phyloP scores from a whole-genome alignment of 2,888 invertebrate genomes.

The Pammene fasciana region DNA sequence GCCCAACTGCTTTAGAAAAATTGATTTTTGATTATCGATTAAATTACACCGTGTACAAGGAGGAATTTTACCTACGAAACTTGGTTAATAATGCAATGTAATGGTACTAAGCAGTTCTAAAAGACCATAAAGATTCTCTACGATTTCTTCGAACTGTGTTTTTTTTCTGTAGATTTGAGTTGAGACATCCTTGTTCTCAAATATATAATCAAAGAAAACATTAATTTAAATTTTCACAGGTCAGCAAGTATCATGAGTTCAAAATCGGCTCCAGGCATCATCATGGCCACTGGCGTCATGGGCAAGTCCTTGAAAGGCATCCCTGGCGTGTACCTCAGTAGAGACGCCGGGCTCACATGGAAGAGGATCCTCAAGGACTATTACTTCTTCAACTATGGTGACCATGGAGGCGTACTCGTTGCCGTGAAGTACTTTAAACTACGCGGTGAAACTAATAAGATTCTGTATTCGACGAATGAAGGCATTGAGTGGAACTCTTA shows the following conservation, averaged over 20 bases:
- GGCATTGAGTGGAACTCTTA: slow-evolving; percentile 91
- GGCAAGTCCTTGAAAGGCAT: slow-evolving; percentile 91
- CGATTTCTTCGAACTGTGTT: no score
- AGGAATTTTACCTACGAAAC: no score
- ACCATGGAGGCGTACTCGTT: slow-evolving; percentile 94
- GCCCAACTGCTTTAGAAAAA: no score
- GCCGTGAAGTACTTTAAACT: slow-evolving; percentile 92
- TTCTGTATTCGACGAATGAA: slow-evolving; percentile 93
- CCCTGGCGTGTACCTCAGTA: slow-evolving; percentile 90
- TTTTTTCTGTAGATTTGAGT: no score
- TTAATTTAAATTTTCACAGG: slow-evolving; percentile 58
- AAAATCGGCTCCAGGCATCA: slow-evolving; percentile 93
- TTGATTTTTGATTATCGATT: no score
- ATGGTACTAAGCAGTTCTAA: no score
- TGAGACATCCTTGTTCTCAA: no score
- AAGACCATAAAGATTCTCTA: no score
- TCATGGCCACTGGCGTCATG: slow-evolving; percentile 93
- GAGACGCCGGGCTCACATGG: slow-evolving; percentile 93
- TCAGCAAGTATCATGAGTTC: slow-evolving; percentile 92
- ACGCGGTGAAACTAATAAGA: slow-evolving; percentile 89
- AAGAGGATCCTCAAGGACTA: slow-evolving; percentile 90
- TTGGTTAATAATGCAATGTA: no score
- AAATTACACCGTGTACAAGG: no score
- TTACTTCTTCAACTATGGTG: slow-evolving; percentile 94
- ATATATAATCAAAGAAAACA: background rate